Evolutionary conservation across 2,888 invertebrate genomes (phyloP), one percentile per base, ranked within the genome.

Genomic region (Cheilosia grossa): DNA sequence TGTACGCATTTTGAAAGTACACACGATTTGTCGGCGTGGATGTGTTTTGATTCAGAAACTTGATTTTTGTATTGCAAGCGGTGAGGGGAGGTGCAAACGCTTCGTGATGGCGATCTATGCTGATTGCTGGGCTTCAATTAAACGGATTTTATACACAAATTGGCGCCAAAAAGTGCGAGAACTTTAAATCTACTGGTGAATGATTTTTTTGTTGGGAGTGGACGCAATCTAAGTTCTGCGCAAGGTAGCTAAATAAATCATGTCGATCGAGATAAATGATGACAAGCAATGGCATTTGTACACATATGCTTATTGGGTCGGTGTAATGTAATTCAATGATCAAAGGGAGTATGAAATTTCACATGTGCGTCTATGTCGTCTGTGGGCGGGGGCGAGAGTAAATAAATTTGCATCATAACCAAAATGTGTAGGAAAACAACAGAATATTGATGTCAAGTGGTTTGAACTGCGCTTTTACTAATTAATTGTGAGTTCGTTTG

Each of bases 151-250:
- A 17, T 19, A 30, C 13, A 49, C 30, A 74, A 69, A 54, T 82
- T 75, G 82, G 75, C 82, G 82, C 82, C 70, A 59, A 72, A 79
- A 82, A 37, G 13, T 33, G 21, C 53, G 10, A 54, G 13, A 51
- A 64, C 40, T 59, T 19, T 40, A 24, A 19, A 40, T 4, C 10
- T 13, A 15, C 51, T 27, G 19, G 6, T 42, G 54, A 73, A 47
- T 58, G 37, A 2, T 44, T 17, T 49, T 66, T 44, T 21, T 49
- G 59, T 54, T 27, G 37, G 37, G 19, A 58, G 51, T 42, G 42
- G 10, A 67, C 40, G 73, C 72, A 61, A 61, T 5, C 1, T 24
- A 24, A 24, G 5, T 27, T 27, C 5, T 27, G 27, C 6, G 66
- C 67, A 73, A 37, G 17, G 24, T 66, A 24, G 13, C 24, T n/a